Evolutionary conservation across 2,797 vertebrate genomes (phyloP), one percentile per base, ranked within the genome.

Genomic region (Hypotaenidia okinawae): DNA sequence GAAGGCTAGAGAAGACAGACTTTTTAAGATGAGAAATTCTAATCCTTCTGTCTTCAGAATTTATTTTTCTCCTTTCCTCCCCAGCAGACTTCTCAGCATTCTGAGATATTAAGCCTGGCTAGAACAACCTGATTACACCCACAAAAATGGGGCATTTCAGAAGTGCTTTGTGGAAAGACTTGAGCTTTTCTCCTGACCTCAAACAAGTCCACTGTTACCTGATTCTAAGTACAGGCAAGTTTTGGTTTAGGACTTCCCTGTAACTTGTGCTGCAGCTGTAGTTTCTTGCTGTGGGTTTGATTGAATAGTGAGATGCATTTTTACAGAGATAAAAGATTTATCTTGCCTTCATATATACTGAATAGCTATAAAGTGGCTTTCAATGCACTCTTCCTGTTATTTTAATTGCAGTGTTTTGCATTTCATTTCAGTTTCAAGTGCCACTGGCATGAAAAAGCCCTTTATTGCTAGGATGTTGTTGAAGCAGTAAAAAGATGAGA

Each of bases 331-430:
- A 11, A 54, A 74, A 94, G 47, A 91, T 75, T 81, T 52, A 74
- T 92, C 61, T 25, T 89, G 68, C 54, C 62, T 92, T 68, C 52
- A 78, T 63, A 45, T 41, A 57, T 23, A 21, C 37, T 76, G 72
- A 82, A 69, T 30, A 25, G 33, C 39, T 86, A 23, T 25, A 67
- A 90, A 83, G 43, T 62, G 24, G 69, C 45, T 76, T 62, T 72
- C 54, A 37, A 4, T 85, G 82, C 21, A 28, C 17, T 91, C 93
- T 89, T 58, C 30, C 15, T 76, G 23, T 21, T 85, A 91, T 88
- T 87, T 84, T 96, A 96, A 90, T 94, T 96, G 54, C 39, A 49
- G 5, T 61, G 35, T 84, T 89, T 75, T 94, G 61, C 30, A 59
- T 93, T 77, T 73, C 27, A 81, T 76, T 95, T 91, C 57, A 80